Percentiles rank a stretch among this genome's conserved stretches.
Evolutionary conservation across 1,140 invertebrate genomes (phyloP).

Genomic region (Drosophila grimshawi): DNA sequence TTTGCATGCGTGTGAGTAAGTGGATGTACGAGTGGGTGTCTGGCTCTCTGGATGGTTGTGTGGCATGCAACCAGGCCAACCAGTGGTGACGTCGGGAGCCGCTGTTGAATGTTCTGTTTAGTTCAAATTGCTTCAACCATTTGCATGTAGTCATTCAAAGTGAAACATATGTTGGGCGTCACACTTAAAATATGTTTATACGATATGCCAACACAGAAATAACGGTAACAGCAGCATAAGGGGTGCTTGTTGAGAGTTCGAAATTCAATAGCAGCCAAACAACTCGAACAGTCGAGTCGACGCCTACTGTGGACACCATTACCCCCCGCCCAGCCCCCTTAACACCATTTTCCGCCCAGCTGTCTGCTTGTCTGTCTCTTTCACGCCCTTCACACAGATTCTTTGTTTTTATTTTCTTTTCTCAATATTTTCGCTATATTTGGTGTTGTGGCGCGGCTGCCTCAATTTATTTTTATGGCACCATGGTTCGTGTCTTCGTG

Average conservation of each 20-base stretch:
- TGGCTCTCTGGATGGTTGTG: background rate
- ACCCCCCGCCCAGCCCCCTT: too few relatives aligned
- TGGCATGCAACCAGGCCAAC: background rate
- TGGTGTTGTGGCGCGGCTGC: slow-evolving; percentile 28
- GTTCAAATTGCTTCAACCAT: slow-evolving; percentile 70
- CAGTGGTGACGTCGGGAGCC: slow-evolving; percentile 7
- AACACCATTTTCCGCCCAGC: background rate
- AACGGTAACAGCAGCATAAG: background rate
- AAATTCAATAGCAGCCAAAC: slow-evolving; percentile 45
- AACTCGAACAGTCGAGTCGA: slow-evolving; percentile 13
- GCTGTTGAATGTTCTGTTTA: slow-evolving; percentile 59
- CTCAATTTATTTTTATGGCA: slow-evolving; percentile 77
- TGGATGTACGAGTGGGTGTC: slow-evolving; percentile 13
- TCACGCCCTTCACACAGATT: slow-evolving; percentile 24
- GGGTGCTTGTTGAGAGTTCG: background rate
- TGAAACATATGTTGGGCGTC: slow-evolving; percentile 76
- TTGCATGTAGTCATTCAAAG: slow-evolving; percentile 72
- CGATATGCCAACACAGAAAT: slow-evolving; percentile 15
- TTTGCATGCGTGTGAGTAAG: slow-evolving; percentile 46
- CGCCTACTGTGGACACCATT: background rate
- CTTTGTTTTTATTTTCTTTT: slow-evolving; percentile 31
- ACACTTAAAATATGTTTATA: slow-evolving; percentile 65
- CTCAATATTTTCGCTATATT: slow-evolving; percentile 24
- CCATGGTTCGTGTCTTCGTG: slow-evolving; percentile 64
- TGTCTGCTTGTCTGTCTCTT: slow-evolving; percentile 8